Evolutionary conservation across 2,113 vertebrate species (phyloP), one percentile per base, ranked within the genome.

Genomic region (Shinisaurus crocodilurus): DNA sequence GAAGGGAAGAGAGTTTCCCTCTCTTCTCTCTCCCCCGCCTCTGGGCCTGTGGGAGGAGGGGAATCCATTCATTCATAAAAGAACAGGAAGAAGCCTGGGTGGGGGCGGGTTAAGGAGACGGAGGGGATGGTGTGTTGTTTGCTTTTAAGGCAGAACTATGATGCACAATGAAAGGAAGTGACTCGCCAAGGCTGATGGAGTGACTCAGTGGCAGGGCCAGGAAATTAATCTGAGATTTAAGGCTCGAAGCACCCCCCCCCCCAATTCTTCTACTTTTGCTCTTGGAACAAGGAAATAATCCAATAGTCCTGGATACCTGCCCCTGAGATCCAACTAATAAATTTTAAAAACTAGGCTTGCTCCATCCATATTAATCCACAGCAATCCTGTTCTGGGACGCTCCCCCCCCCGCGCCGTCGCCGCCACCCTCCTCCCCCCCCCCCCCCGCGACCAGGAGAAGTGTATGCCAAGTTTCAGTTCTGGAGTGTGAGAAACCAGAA

Each of bases 161-260:
- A 85, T 80, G 74, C 82, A 79, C 89, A 70, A 57, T 57, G 82
- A 69, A 70, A 85, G 89, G 89, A 90, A 90, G 63, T 90, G 82
- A 85, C 89, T 90, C 60, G 32, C 60, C 40, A 32, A 69, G 82
- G 74, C 45, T 80, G 74, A 50, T 25, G 23, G 8, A 50, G n/a
- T 90, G 89, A 90, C 82, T 90, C 89, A 90, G 72, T 77, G 82
- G 43, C 82, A 85, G 10, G 76, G 63, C 45, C 27, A 43, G 89
- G 89, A 79, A 89, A 32, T 79, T 37, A 23, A 23, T 67, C 9
- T 29, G 45, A 29, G 57, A 85, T 34, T 37, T 50, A 25, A 48
- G 3, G 23, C 60, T 69, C 43, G 15, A 43, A 43, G 13, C 23
- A 20, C 57, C 18, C 18, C 12, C 70, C 12, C 10, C 34, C 15